Evolutionary conservation across 2,797 vertebrate species (phyloP).

Genomic region (Phaenicophaeus curvirostris): DNA sequence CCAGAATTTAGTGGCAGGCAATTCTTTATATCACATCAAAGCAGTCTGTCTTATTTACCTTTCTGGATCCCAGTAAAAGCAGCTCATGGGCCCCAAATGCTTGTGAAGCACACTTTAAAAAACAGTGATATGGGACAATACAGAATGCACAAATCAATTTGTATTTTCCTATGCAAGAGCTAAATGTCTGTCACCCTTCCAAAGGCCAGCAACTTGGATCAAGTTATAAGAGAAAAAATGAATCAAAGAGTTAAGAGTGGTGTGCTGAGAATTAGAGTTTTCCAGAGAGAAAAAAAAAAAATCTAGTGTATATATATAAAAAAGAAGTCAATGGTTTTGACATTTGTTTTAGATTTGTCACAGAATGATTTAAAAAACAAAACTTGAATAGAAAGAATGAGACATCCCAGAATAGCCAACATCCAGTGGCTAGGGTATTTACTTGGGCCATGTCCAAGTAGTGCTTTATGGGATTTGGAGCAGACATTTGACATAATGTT

Average conservation of each 20-base stretch:
- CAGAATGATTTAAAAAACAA: constrained; percentile 71
- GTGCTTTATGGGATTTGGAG: constrained; percentile 65
- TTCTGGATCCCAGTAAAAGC: not conserved
- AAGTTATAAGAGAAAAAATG: not conserved
- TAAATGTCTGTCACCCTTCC: not conserved
- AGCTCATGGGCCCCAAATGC: not conserved
- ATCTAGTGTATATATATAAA: not conserved
- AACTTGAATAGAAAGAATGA: constrained; percentile 73
- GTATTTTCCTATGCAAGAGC: not conserved
- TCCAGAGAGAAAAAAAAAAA: constrained; percentile 16
- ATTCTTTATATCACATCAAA: not conserved
- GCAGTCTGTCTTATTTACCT: not conserved
- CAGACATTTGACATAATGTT: constrained; percentile 67
- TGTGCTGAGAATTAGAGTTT: constrained; percentile 24
- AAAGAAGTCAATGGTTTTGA: constrained; percentile 56
- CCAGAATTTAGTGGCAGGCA: not conserved
- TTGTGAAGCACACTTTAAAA: not conserved
- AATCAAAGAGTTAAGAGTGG: constrained; percentile 39
- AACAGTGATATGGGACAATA: not conserved
- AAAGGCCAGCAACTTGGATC: not conserved
- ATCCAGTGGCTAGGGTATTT: constrained; percentile 73
- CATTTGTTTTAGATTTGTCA: constrained; percentile 73
- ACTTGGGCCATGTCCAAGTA: constrained; percentile 58
- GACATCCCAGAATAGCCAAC: constrained; percentile 67
- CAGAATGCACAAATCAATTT: not conserved